Conservation (phyloP, 2,113 vertebrate species). For the Eolophus roseicapilla region DNA sequence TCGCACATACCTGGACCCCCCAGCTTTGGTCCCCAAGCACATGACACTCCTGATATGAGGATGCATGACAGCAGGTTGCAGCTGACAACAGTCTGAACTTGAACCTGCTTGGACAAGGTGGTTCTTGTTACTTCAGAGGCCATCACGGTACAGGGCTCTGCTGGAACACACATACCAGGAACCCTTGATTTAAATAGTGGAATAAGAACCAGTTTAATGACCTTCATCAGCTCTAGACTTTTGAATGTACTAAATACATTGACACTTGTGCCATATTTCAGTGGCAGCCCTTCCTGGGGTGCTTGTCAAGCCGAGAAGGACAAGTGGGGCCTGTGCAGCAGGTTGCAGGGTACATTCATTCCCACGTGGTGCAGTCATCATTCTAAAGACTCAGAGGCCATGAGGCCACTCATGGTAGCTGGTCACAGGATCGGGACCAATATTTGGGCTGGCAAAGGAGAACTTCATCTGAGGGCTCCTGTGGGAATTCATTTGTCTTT, state of each 20-base stretch:
- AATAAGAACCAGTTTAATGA: not conserved
- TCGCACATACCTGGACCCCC: not conserved
- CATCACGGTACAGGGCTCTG: rapidly evolving
- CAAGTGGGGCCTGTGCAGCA: too few relatives aligned
- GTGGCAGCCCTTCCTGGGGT: rapidly evolving
- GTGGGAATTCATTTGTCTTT: not conserved
- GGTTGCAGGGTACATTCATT: rapidly evolving
- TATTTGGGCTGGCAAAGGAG: too few relatives aligned
- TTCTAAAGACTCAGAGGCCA: not conserved
- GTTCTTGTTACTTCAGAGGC: not conserved
- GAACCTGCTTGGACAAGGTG: not conserved
- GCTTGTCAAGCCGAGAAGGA: not conserved
- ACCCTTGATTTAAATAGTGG: not conserved
- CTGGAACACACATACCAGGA: not conserved
- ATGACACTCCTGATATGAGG: rapidly evolving
- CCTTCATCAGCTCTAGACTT: not conserved
- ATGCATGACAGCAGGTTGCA: not conserved
- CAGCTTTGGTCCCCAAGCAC: not conserved
- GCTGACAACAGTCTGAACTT: not conserved
- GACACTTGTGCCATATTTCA: too few relatives aligned
- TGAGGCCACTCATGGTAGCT: rapidly evolving
- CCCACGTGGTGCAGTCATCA: rapidly evolving
- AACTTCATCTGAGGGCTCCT: not conserved
- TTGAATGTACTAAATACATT: rapidly evolving
- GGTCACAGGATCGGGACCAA: rapidly evolving